Evolutionary conservation across 2,797 vertebrate species (phyloP).

Genomic region (Phaenicophaeus curvirostris): DNA sequence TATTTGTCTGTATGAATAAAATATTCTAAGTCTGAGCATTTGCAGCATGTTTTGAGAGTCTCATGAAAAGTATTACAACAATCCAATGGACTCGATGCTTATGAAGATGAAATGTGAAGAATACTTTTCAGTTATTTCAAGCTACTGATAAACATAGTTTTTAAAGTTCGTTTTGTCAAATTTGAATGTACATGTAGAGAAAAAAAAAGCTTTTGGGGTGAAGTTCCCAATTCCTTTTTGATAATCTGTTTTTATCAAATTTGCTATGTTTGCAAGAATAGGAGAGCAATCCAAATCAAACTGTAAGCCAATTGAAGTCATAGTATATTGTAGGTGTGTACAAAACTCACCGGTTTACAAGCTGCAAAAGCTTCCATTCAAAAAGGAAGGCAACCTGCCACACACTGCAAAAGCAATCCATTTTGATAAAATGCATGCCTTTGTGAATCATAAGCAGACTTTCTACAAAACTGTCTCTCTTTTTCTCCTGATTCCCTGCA

Average conservation of each 20-base stretch:
- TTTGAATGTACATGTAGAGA: not conserved
- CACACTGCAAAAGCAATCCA: constrained; percentile 46
- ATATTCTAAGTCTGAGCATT: not conserved
- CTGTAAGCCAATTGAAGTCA: not conserved
- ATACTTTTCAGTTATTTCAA: not conserved
- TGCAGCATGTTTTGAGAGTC: not conserved
- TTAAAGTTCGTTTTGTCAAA: not conserved
- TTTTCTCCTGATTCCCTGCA: constrained; percentile 57
- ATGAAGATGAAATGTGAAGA: not conserved
- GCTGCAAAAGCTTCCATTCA: constrained; percentile 40
- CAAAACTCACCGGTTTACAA: constrained; percentile 35
- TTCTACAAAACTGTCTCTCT: constrained; percentile 64
- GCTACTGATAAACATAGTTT: not conserved
- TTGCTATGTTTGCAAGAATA: constrained; percentile 16
- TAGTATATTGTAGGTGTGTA: not conserved
- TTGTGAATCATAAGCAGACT: constrained; percentile 68
- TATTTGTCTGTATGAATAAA: not conserved
- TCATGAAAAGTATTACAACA: not conserved
- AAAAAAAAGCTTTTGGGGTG: not conserved
- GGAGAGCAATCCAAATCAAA: not conserved
- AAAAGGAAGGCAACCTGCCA: constrained; percentile 42
- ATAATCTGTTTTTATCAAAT: not conserved
- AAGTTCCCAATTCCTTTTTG: not conserved
- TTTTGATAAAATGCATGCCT: constrained; percentile 59
- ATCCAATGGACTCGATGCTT: not conserved